Percentiles rank a stretch among this genome's conserved stretches.
phyloP scores from a whole-genome alignment of 2,888 invertebrate species.

The Drosophila sordidula region DNA sequence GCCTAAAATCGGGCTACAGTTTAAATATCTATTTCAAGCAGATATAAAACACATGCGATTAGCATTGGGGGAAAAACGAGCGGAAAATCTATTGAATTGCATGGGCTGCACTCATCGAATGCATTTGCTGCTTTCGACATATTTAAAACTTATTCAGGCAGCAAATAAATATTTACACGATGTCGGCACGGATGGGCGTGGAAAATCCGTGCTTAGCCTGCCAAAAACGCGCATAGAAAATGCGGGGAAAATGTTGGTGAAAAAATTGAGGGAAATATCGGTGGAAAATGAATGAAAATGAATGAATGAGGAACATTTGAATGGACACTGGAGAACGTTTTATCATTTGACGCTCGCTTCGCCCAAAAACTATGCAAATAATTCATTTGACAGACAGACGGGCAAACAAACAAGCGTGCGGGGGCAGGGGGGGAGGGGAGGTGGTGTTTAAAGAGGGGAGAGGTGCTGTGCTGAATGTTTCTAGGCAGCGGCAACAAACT shows the following conservation, averaged over 20 bases:
- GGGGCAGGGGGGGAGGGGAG: background rate
- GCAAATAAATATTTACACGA: slow-evolving; percentile 75
- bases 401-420: slow-evolving; percentile 45
- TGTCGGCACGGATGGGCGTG: slow-evolving; percentile 32
- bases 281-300: slow-evolving; percentile 7
- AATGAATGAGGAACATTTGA: slow-evolving; percentile 15
- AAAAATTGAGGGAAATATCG: background rate
- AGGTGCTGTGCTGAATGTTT: too few relatives aligned
- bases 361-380: slow-evolving; percentile 81
- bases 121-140: slow-evolving; percentile 51
- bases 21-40: slow-evolving; percentile 23
- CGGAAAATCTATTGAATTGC: slow-evolving; percentile 34
- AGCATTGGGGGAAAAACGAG: slow-evolving; percentile 15
- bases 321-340: slow-evolving; percentile 19
- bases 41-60: slow-evolving; percentile 39
- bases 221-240: slow-evolving; percentile 53
- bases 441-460: too few relatives aligned
- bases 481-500: too few relatives aligned
- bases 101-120: slow-evolving; percentile 38
- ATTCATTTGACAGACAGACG: slow-evolving; percentile 77
- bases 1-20: slow-evolving; percentile 5
- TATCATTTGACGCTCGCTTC: slow-evolving; percentile 58
- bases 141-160: slow-evolving; percentile 79
- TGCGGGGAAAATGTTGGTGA: background rate
- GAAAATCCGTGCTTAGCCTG: slow-evolving; percentile 78